Evolutionary conservation across 2,113 vertebrate genomes (phyloP), one percentile per base, ranked within the genome.

Genomic region (Sturnus vulgaris): DNA sequence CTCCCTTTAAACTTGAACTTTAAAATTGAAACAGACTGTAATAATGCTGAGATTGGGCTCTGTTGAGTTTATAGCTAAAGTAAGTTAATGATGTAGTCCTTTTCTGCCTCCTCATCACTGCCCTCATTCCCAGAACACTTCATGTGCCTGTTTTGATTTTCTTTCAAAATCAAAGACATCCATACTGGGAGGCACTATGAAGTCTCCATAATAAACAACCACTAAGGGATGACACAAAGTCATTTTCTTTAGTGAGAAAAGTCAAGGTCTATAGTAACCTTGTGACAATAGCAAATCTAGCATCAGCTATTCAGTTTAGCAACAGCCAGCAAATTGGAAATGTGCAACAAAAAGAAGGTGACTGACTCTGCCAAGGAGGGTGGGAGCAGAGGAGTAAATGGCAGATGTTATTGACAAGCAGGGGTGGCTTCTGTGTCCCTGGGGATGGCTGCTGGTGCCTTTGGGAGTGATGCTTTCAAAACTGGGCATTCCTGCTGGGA

Each of bases 101-200:
- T 86, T 71, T 60, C 35, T 80, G 75, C 63, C 91, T 94, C 33
- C 64, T 91, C 90, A 66, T 76, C 33, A 7, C 64, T 70, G 27
- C 68, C 17, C 56, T 85, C 39, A 4, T 88, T 90, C 47, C 42
- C 68, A 49, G 80, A 90, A 92, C 44, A 46, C 44, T 61, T 18
- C 33, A 52, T 47, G 44, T 92, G 92, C 80, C 72, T 88, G 79
- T 23, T 93, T 94, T 82, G 90, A 95, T 96, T 91, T 95, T 77
- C 81, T 86, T 95, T 90, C 60, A 63, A 49, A 90, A 93, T 90
- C 87, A 52, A 56, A 94, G 64, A 40, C 63, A 68, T 94, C 85
- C 31, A 28, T 86, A 90, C 27, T 1, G 6, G 46, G 70, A 91
- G 68, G 75, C 85, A 61, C 70, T 57, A 64, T 84, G 61, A 79